Percentiles rank a stretch among this genome's conserved stretches.
phyloP scores from a whole-genome alignment of 2,888 invertebrate species.

The Sarcophaga subvicina region DNA sequence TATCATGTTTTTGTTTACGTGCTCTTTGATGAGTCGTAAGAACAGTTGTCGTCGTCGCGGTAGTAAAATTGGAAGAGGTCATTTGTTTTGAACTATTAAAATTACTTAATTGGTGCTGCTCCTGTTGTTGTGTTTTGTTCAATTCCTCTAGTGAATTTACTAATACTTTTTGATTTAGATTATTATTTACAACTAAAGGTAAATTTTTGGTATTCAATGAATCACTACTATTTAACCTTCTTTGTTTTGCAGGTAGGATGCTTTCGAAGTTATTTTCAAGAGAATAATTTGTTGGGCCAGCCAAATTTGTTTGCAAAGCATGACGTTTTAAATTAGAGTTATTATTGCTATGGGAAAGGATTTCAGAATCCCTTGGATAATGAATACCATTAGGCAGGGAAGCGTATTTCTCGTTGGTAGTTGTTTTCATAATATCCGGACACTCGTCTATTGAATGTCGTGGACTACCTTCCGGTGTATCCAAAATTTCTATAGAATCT shows the following conservation, averaged over 20 bases:
- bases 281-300: constrained; percentile 26
- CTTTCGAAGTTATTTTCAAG: background rate
- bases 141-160: constrained; percentile 50
- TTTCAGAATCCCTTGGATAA: constrained; percentile 50
- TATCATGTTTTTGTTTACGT: constrained; percentile 78
- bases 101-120: constrained; percentile 30
- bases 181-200: constrained; percentile 29
- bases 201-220: constrained; percentile 43
- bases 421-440: constrained; percentile 16
- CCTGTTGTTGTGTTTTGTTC: constrained; percentile 9
- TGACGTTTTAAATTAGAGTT: constrained; percentile 67
- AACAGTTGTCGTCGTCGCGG: constrained; percentile 4
- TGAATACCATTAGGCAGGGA: constrained; percentile 64
- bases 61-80: constrained; percentile 18
- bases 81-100: constrained; percentile 56
- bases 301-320: constrained; percentile 54
- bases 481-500: constrained; percentile 80
- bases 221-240: constrained; percentile 50
- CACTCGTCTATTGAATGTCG: constrained; percentile 70
- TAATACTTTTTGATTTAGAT: constrained; percentile 44
- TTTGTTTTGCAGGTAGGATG: constrained; percentile 57
- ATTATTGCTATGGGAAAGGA: constrained; percentile 63
- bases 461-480: constrained; percentile 79
- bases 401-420: constrained; percentile 49
- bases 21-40: constrained; percentile 73